A percentile compares a stretch with the other conserved stretches of the same genome.
Evolutionary conservation across 2,797 vertebrate genomes (phyloP).

Genomic region (Rhinichthys osculus): DNA sequence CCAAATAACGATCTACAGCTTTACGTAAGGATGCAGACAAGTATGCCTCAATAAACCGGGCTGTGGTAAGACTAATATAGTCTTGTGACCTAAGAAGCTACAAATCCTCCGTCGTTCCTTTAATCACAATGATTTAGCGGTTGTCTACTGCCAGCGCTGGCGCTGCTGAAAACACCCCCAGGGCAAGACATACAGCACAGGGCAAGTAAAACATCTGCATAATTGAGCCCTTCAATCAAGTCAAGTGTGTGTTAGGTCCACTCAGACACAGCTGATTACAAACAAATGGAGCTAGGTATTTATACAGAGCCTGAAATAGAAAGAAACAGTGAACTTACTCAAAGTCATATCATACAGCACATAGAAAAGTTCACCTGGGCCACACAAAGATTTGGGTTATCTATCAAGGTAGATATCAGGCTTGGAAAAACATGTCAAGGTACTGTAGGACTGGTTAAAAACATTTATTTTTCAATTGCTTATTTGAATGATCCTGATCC

Average conservation of each 20-base stretch:
- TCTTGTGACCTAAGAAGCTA: conserved; percentile 47
- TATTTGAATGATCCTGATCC: neutral
- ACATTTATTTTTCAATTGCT: neutral
- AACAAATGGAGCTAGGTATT: conserved; percentile 41
- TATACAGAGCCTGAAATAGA: conserved; percentile 28
- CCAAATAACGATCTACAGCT: conserved; percentile 28
- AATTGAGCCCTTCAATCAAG: conserved; percentile 53
- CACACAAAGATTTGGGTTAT: neutral
- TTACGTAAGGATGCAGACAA: conserved; percentile 3
- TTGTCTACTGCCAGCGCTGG: conserved; percentile 39
- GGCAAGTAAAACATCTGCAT: conserved; percentile 53
- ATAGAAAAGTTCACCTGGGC: conserved; percentile 37
- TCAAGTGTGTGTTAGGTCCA: conserved; percentile 48
- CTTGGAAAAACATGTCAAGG: neutral
- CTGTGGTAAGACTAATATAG: conserved; percentile 41
- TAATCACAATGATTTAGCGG: conserved; percentile 50
- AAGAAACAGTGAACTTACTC: neutral
- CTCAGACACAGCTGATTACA: conserved; percentile 54
- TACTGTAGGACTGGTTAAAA: neutral
- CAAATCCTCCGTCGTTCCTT: conserved; percentile 32
- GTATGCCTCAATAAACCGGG: conserved; percentile 24
- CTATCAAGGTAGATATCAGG: neutral
- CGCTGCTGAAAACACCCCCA: conserved; percentile 48
- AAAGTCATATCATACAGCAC: conserved; percentile 28
- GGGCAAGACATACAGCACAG: conserved; percentile 42